Evolutionary conservation across 1,140 invertebrate genomes (phyloP).

Genomic region (Euglossa dilemma): DNA sequence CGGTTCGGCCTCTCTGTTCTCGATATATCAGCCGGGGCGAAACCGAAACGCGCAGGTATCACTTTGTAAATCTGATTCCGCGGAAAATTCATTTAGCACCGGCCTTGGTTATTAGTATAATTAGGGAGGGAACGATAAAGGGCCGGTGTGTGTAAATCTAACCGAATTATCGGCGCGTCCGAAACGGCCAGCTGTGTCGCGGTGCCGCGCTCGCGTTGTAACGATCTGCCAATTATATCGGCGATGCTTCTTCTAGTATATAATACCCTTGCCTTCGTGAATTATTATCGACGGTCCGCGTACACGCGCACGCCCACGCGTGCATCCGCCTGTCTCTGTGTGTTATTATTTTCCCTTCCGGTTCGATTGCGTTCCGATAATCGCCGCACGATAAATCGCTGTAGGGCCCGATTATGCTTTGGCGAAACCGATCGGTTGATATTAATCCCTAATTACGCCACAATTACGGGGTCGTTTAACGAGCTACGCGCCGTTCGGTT

Average conservation of each 20-base stretch:
- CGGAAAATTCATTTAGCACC: constrained; percentile 34
- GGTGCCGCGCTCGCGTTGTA: no score
- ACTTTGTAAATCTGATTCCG: constrained; percentile 44
- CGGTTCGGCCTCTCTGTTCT: no score
- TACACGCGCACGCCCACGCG: no score
- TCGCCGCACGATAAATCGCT: constrained; percentile 2
- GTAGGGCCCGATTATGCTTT: neutral
- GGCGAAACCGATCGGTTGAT: neutral
- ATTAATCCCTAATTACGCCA: constrained; percentile 24
- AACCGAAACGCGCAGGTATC: constrained; percentile 1
- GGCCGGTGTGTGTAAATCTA: constrained; percentile 20
- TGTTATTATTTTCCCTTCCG: neutral
- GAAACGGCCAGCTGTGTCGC: constrained; percentile 9
- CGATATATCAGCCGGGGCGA: neutral
- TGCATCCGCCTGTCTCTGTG: no score
- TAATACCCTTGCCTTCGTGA: neutral
- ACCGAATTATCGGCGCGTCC: constrained; percentile 19
- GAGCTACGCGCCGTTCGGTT: neutral
- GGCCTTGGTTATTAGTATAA: constrained; percentile 43
- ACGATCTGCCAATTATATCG: constrained; percentile 17
- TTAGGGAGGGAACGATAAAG: constrained; percentile 38
- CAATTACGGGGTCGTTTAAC: neutral
- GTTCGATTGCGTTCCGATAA: constrained; percentile 7
- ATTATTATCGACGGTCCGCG: neutral
- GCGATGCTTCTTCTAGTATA: constrained; percentile 31